Base-by-base conservation (phyloP, 2,888 invertebrate species). In the Lycia hirtaria region DNA sequence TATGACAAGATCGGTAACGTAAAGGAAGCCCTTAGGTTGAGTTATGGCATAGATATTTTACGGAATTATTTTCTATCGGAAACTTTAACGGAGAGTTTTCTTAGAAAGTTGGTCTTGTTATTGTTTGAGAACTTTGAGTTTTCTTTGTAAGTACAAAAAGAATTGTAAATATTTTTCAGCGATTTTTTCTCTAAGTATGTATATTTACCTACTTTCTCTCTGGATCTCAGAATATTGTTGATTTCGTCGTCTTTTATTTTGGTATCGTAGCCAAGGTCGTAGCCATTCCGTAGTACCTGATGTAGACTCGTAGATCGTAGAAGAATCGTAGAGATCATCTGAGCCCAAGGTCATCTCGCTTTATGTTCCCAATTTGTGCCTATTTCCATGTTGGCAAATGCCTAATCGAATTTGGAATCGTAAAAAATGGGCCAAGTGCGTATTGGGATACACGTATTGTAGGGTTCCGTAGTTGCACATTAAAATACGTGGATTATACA, bases 1-100 rank as follows among this genome's bases (percentile, higher is more conserved):
- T 81, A 79, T 68, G 67, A 64, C 55, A 62, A 65, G 64, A 62
- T 62, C 53, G 62, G 60, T 64, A 62, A 59, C 47, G 58, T 44
- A 56, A 38, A 60, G 68, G 66, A 75, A 71, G 66, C 63, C 64
- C 63, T 67, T 63, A 50, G 54, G 49, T 60, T 56, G 61, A 53
- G 20, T 56, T 60, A 62, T 68, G 53, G 49, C 45, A 49, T 10
- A 48, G 37, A 49, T 56, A 55, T 55, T 68, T 64, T 59, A 19
- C n/a, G 28, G 28, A 41, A 35, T n/a, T 45, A 50, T 54, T 37
- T 41, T 48, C 37, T 48, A 43, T 48, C 26, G 48, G 14, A 19
- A 49, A 45, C 28, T 58, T 56, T 49, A 45, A 55, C 35, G 26
- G 24, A 35, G 40, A 19, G n/a, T 30, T 45, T 40, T 24, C 32